Conservation (phyloP, 1,140 invertebrate genomes). For the Micrasema minimum region DNA sequence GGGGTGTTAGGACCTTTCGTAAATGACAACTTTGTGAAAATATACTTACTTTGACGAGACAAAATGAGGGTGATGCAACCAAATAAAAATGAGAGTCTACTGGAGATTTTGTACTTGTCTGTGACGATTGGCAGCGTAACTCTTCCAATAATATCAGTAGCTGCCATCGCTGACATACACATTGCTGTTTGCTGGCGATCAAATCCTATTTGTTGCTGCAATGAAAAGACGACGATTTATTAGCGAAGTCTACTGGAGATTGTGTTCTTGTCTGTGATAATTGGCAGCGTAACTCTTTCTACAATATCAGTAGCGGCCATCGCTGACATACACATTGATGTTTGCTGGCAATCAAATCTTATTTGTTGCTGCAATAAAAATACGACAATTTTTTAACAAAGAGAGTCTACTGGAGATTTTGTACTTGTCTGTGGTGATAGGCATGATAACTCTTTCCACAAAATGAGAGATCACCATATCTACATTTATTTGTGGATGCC, state of each 20-base stretch:
- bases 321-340: slow-evolving; percentile 74
- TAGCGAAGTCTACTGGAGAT: slow-evolving; percentile 67
- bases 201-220: slow-evolving; percentile 66
- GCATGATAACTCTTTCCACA: slow-evolving; percentile 71
- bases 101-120: slow-evolving; percentile 70
- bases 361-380: slow-evolving; percentile 64
- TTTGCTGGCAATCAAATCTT: slow-evolving; percentile 65
- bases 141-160: slow-evolving; percentile 74
- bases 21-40: too few relatives aligned
- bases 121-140: slow-evolving; percentile 72
- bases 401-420: slow-evolving; percentile 66
- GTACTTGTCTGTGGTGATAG: slow-evolving; percentile 71
- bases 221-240: too few relatives aligned
- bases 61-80: slow-evolving; percentile 61
- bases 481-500: too few relatives aligned
- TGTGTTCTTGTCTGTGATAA: slow-evolving; percentile 71
- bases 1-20: too few relatives aligned
- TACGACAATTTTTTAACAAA: too few relatives aligned
- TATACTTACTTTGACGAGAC: slow-evolving; percentile 60
- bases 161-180: slow-evolving; percentile 74
- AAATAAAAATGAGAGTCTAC: slow-evolving; percentile 60
- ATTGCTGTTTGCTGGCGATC: slow-evolving; percentile 69
- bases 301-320: slow-evolving; percentile 74
- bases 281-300: slow-evolving; percentile 71
- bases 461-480: slow-evolving; percentile 75